These are phyloP conservation scores for Chrysaora quinquecirrha DNA, from an alignment of 30 jellyfish, hydroid and myxozoan species.

Conservation along the genomic window DNA sequence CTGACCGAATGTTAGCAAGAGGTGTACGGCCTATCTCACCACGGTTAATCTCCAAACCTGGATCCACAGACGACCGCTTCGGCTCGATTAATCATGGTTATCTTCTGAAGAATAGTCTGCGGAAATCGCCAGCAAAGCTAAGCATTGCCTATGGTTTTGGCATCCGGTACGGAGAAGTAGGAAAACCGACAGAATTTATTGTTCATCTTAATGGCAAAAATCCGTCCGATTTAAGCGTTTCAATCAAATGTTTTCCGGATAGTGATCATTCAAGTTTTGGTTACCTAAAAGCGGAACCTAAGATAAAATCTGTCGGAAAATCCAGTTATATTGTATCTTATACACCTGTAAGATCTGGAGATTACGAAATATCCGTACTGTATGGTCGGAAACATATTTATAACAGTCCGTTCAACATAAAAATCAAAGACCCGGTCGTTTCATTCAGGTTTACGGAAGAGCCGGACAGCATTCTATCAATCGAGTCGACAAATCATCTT, in stretches of 20 bases:
- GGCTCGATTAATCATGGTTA: neutral
- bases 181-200: conserved; percentile 89
- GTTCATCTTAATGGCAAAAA: conserved; percentile 67
- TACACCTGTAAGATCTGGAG: conserved; percentile 93
- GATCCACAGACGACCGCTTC: neutral
- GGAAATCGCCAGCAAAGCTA: neutral
- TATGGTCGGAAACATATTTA: conserved; percentile 77
- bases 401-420: conserved; percentile 85
- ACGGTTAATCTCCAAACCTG: neutral
- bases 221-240: conserved; percentile 71
- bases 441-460: conserved; percentile 35
- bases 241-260: conserved; percentile 89
- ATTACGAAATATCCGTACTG: conserved; percentile 64
- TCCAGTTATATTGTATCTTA: conserved; percentile 78
- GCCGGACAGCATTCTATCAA: conserved; percentile 18
- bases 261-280: conserved; percentile 45
- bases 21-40: conserved; percentile 73
- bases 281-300: conserved; percentile 73
- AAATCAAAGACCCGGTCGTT: conserved; percentile 56
- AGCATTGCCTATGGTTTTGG: conserved; percentile 96
- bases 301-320: conserved; percentile 78
- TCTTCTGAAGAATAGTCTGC: neutral
- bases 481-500: conserved; percentile 50
- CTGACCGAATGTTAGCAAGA: conserved; percentile 82
- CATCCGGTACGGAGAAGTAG: conserved; percentile 93